Base-by-base conservation (phyloP, 2,797 vertebrate genomes). In the Gambusia yucatana region DNA sequence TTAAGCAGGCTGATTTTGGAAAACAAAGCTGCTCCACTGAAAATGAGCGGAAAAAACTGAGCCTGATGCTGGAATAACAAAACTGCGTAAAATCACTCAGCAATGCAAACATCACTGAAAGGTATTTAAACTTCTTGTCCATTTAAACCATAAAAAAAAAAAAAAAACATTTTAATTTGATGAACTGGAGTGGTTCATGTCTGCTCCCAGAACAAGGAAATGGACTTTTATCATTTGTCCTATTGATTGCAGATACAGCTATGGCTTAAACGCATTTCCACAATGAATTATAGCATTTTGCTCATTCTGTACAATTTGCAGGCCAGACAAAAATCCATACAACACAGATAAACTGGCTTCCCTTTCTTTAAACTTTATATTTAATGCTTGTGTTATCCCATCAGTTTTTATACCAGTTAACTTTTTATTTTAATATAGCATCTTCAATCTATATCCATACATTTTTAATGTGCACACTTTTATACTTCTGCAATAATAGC, bases 131-230 rank as follows among this genome's bases (percentile, higher is more conserved):
- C 8, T 30, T 43, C 46, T n/a, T 33, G 41, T 67, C 77, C 52
- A 67, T 14, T 74, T 3, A 63, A 83, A 50, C 75, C 43, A 70
- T 6, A 43, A 55, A 82, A 80, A 46, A 8, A 13, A 43, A 55
- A 82, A 80, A 46, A 8, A 13, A 39, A 73, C 44, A 43, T 50
- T 74, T 84, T 72, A 36, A 69, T 39, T 33, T 22, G 44, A 33
- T 71, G 74, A 67, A 39, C 17, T n/a, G 33, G 13, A 73, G 50
- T 52, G 33, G 22, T 41, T 73, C 20, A 28, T 55, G 13, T 73
- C 50, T 41, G 17, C 36, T 73, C 30, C 6, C 10, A n/a, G 36
- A 55, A 43, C 36, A 55, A 73, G 22, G 25, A 55, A 41, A 73
- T 28, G 4, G 36, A 55, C 22, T 73, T 57, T 73, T 28, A 41